Evolutionary conservation across 1,140 invertebrate genomes (phyloP).

Genomic region (Holotrichia oblita): DNA sequence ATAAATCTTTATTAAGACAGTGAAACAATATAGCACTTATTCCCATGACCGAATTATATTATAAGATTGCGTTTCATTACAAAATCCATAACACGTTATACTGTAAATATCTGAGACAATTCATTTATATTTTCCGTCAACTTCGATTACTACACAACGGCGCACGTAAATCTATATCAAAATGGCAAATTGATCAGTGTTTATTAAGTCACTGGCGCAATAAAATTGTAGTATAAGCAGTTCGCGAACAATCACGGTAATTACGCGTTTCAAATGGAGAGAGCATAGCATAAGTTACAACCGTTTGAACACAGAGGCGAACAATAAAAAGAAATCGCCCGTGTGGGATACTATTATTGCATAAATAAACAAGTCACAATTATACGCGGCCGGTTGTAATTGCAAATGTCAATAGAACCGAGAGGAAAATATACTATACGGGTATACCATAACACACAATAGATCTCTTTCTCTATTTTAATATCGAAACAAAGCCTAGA

Average conservation of each 20-base stretch:
- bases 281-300: constrained; percentile 18
- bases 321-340: constrained; percentile 35
- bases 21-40: too few relatives aligned
- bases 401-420: constrained; percentile 33
- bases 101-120: background rate
- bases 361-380: constrained; percentile 36
- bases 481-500: constrained; percentile 31
- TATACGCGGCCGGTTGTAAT: constrained; percentile 27
- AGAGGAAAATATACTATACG: constrained; percentile 14
- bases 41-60: too few relatives aligned
- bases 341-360: constrained; percentile 33
- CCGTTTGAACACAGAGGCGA: constrained; percentile 20
- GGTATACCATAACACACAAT: constrained; percentile 7
- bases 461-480: constrained; percentile 34
- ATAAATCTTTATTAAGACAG: too few relatives aligned
- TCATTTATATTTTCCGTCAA: background rate
- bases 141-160: background rate
- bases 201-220: constrained; percentile 31
- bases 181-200: constrained; percentile 31
- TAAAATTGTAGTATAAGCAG: constrained; percentile 24
- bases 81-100: background rate
- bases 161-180: constrained; percentile 18
- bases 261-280: constrained; percentile 23
- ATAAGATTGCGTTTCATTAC: too few relatives aligned
- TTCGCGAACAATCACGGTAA: constrained; percentile 25